phyloP scores from a whole-genome alignment of 53 echinoderm and acorn worm species.

The Zoroaster sp. region DNA sequence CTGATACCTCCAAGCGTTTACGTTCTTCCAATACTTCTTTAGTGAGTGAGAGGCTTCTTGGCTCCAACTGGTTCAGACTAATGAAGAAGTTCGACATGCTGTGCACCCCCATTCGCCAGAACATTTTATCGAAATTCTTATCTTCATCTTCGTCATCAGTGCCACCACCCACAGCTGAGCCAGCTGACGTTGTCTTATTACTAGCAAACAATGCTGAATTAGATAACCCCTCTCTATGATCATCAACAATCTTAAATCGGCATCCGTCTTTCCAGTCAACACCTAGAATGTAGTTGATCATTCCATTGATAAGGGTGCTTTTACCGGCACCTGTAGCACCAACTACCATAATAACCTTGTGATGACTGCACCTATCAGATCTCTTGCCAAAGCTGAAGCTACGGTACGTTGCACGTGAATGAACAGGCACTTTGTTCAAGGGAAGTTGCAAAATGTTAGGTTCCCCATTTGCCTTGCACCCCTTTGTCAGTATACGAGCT shows the following conservation, averaged over 20 bases:
- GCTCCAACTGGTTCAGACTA: constrained; percentile 12
- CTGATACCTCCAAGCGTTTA: constrained; percentile 41
- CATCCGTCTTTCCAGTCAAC: constrained; percentile 67
- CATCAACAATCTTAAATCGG: constrained; percentile 61
- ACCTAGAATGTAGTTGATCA: constrained; percentile 66
- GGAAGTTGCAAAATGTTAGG: constrained; percentile 22
- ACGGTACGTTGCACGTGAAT: not conserved
- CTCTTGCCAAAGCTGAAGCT: constrained; percentile 43
- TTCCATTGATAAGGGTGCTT: constrained; percentile 73
- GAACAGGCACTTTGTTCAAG: not conserved
- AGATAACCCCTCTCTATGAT: constrained; percentile 60
- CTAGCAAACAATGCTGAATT: constrained; percentile 70
- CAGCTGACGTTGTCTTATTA: not conserved
- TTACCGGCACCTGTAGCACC: constrained; percentile 86
- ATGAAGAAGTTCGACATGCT: constrained; percentile 54
- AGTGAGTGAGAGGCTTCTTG: constrained; percentile 57
- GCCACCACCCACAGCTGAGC: not conserved
- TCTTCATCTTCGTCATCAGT: not conserved
- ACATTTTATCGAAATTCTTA: constrained; percentile 28
- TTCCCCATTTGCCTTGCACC: constrained; percentile 43
- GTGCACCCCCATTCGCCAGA: constrained; percentile 62
- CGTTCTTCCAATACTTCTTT: constrained; percentile 69
- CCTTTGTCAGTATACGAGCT: not conserved
- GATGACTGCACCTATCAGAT: not conserved
- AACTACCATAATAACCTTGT: constrained; percentile 69